A percentile compares a stretch with the other conserved stretches of the same genome.
Conservation (phyloP, 35 echinoderm and acorn worm genomes). For the Lytechinus pictus region DNA sequence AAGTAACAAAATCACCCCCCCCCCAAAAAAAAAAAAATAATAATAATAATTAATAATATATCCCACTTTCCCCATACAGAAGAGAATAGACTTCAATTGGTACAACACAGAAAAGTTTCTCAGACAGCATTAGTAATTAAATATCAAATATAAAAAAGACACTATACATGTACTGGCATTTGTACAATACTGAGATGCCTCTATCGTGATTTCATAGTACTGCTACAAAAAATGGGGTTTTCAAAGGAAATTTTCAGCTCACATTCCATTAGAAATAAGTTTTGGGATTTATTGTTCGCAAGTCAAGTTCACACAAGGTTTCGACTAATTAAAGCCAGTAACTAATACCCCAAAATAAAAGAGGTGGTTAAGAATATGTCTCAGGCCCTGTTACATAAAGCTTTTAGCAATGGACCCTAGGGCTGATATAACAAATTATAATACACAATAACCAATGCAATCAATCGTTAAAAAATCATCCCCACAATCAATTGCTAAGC, state of each 20-base stretch:
- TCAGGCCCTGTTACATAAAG: too few species aligned
- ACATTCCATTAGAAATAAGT: not conserved
- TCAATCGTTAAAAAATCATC: too few species aligned
- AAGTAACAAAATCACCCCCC: not conserved
- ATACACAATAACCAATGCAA: too few species aligned
- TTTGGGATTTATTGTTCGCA: not conserved
- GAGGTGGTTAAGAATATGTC: too few species aligned
- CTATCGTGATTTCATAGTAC: not conserved
- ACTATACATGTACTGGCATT: not conserved
- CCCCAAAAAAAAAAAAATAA: too few species aligned
- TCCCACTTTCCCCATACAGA: not conserved
- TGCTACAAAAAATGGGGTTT: not conserved
- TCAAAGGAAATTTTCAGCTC: not conserved
- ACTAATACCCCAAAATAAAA: too few species aligned
- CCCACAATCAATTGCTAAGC: too few species aligned
- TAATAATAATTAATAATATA: too few species aligned
- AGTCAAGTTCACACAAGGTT: not conserved
- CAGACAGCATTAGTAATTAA: not conserved
- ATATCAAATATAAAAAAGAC: slow-evolving; percentile 4
- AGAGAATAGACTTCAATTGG: not conserved
- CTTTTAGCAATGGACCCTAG: too few species aligned
- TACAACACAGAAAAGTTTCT: not conserved
- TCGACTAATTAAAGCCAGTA: not conserved
- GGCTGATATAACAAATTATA: too few species aligned
- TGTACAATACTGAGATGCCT: slow-evolving; percentile 3